Conservation (phyloP, 2,888 invertebrate genomes). For the Ormyrus thymus region DNA sequence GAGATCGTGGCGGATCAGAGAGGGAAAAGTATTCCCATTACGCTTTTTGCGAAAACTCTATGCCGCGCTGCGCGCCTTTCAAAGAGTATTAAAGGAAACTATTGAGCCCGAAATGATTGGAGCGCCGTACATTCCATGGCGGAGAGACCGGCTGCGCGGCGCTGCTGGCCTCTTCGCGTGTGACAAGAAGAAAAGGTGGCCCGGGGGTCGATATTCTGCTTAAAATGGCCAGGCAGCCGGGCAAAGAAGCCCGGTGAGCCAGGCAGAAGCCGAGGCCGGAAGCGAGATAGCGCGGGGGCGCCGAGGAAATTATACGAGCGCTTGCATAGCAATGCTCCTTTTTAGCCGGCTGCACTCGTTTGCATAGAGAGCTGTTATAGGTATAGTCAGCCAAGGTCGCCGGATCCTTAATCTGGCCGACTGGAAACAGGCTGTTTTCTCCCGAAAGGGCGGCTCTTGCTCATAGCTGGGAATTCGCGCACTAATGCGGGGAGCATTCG, state of each 20-base stretch:
- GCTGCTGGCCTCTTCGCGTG: no score
- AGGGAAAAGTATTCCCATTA: conserved; percentile 51
- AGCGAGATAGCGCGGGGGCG: conserved; percentile 5
- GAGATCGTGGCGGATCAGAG: conserved; percentile 11
- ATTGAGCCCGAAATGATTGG: conserved; percentile 51
- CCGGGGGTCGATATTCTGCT: conserved; percentile 30
- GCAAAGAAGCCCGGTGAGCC: not conserved
- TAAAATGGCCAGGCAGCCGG: conserved; percentile 35
- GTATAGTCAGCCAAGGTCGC: conserved; percentile 12
- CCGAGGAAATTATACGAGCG: conserved; percentile 43
- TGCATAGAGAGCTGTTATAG: conserved; percentile 1
- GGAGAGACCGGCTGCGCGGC: conserved; percentile 3
- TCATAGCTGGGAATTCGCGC: conserved; percentile 12
- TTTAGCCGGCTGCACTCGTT: not conserved
- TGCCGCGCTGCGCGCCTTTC: conserved; percentile 17
- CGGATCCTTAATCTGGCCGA: conserved; percentile 8
- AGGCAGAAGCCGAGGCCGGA: not conserved
- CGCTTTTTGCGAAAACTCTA: conserved; percentile 20
- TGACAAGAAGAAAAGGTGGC: conserved; percentile 8
- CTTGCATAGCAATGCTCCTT: conserved; percentile 43
- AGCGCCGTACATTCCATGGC: conserved; percentile 5
- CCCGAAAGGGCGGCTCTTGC: conserved; percentile 18
- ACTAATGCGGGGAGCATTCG: not conserved
- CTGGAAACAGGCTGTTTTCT: conserved; percentile 34
- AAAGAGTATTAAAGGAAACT: conserved; percentile 51